A percentile compares a stretch with the other conserved stretches of the same genome.
These are phyloP conservation scores for Allolobophora icterica DNA, from an alignment of 2,888 invertebrate species.

Conservation along the genomic window DNA sequence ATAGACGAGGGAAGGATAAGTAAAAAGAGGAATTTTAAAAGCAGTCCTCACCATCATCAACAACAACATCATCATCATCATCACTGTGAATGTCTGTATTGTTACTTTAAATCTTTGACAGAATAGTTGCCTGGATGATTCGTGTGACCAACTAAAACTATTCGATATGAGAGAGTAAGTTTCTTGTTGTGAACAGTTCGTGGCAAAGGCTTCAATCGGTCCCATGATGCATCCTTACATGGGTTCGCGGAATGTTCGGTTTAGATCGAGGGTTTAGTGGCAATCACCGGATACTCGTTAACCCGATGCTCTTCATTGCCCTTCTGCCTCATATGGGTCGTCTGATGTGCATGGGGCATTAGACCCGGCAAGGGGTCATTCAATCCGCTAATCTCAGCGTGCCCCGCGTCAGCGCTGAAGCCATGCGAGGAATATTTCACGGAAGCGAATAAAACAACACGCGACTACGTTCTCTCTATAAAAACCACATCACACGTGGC, in stretches of 20 bases:
- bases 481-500: neutral
- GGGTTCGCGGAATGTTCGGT: neutral
- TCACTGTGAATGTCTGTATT: neutral
- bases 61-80: neutral
- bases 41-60: neutral
- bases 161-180: neutral
- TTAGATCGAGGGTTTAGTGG: neutral
- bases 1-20: too few relatives aligned
- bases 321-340: neutral
- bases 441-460: constrained; percentile 11
- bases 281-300: constrained; percentile 5
- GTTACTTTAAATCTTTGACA: too few relatives aligned
- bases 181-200: neutral
- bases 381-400: neutral
- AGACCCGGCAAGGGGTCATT: neutral
- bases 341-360: neutral
- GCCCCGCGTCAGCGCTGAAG: neutral
- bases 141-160: neutral
- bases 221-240: neutral
- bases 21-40: too few relatives aligned
- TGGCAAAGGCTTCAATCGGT: neutral
- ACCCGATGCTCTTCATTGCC: neutral
- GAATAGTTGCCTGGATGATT: neutral
- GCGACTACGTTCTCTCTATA: neutral
- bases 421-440: neutral